Base-by-base conservation (phyloP, 1,140 invertebrate genomes). In the Zaprionus capensis region DNA sequence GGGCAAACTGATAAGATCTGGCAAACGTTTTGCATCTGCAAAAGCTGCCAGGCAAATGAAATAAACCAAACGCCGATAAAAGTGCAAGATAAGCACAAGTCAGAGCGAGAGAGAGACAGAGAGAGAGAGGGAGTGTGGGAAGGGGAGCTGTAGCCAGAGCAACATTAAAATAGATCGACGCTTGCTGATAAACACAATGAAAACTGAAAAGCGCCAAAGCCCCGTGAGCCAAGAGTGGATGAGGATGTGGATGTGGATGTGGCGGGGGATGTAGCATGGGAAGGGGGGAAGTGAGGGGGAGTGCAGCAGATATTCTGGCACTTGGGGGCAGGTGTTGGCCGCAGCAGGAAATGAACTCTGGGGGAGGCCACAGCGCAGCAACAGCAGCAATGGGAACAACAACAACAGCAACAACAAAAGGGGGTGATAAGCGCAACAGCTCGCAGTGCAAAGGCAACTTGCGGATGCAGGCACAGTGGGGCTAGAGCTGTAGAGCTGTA, bases 101-200 rank as follows among this genome's bases (percentile, higher is more conserved):
- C 38, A 49, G 51, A 44, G 17, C 6, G 41, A 1, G 7, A 46
- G 41, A 14, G 36, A 64, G 31, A 6, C 5, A 12, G n/a, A 38
- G 44, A n/a, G n/a, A 24, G 9, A n/a, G 22, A 15, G 15, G 26
- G 5, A 55, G 15, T 2, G 15, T 14, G 46, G 2, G 2, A 1
- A 56, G 11, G 57, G 55, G 15, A 24, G 22, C 20, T 31, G 38
- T 26, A 76, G 80, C 64, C 64, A 61, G 53, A 55, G 71, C 76
- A 85, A 74, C 86, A 90, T 90, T 90, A 85, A 90, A 90, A 90
- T 84, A 84, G 87, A 91, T 91, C 87, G 76, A 78, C 75, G 78
- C 55, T 64, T 12, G 6, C 58, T 71, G 86, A 91, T 90, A 91
- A 83, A 59, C 31, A 34, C 63, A 78, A 81, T 79, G 83, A 71